These are phyloP conservation scores for Papilio polyxenes DNA, from an alignment of 1,140 invertebrate species.

Conservation along the genomic window DNA sequence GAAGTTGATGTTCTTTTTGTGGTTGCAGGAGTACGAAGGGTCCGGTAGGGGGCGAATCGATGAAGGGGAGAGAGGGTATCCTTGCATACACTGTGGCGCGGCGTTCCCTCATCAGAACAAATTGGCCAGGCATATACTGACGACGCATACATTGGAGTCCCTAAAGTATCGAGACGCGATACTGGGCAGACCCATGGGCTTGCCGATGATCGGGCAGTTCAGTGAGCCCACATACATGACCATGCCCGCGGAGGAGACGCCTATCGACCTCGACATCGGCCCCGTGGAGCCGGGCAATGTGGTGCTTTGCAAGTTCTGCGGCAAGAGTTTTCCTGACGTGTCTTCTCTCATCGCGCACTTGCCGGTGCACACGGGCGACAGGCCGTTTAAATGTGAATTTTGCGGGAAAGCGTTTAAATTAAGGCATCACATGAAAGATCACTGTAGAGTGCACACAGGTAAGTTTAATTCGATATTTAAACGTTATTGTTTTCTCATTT, in stretches of 20 bases:
- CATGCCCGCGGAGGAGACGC: constrained; percentile 77
- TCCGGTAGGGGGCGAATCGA: constrained; percentile 78
- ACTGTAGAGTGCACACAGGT: constrained; percentile 94
- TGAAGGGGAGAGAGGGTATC: constrained; percentile 81
- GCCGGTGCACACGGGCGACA: constrained; percentile 92
- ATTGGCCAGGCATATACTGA: constrained; percentile 92
- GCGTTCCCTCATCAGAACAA: constrained; percentile 94
- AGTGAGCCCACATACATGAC: constrained; percentile 73
- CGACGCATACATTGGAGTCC: constrained; percentile 91
- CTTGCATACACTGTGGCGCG: constrained; percentile 93
- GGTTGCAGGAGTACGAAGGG: constrained; percentile 93
- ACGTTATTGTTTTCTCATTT: constrained; percentile 12
- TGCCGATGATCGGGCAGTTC: constrained; percentile 82
- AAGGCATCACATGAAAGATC: constrained; percentile 95
- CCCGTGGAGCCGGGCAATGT: constrained; percentile 85
- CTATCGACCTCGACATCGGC: constrained; percentile 79
- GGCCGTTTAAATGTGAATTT: constrained; percentile 95
- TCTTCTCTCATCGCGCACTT: constrained; percentile 91
- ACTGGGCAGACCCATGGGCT: constrained; percentile 78
- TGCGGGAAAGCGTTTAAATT: constrained; percentile 95
- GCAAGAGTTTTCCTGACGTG: constrained; percentile 93
- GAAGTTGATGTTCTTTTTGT: constrained; percentile 96
- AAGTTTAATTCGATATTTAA: constrained; percentile 53
- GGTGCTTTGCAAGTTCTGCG: constrained; percentile 94
- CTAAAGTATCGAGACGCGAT: constrained; percentile 90